phyloP scores from a whole-genome alignment of 2,888 invertebrate species.

The Pammene aurita region DNA sequence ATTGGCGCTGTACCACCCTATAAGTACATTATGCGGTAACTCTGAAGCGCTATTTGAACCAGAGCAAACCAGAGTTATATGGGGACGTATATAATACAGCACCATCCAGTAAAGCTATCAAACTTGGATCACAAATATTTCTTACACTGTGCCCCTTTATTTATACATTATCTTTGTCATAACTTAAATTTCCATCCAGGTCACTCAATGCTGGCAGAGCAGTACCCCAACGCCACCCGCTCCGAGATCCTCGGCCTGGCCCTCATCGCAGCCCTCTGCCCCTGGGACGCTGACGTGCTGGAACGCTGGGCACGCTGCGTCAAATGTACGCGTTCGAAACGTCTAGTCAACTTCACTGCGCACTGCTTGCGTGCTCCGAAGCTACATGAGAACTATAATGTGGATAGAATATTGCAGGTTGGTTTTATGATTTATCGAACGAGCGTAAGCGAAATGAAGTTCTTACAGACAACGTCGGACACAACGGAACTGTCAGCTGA shows the following conservation, averaged over 20 bases:
- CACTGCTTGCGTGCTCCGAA: constrained; percentile 71
- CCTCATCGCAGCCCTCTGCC: constrained; percentile 61
- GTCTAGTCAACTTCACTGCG: constrained; percentile 68
- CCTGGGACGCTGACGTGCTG: constrained; percentile 71
- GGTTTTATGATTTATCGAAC: neutral
- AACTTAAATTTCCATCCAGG: constrained; percentile 54
- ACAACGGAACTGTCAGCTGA: too few relatives aligned
- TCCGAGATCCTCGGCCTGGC: constrained; percentile 67
- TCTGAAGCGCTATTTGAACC: too few relatives aligned
- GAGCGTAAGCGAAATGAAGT: too few relatives aligned
- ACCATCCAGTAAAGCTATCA: too few relatives aligned
- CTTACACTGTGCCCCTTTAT: too few relatives aligned
- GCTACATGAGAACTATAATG: constrained; percentile 70
- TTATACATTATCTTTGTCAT: too few relatives aligned
- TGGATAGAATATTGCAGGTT: constrained; percentile 73
- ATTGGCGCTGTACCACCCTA: too few relatives aligned
- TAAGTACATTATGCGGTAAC: too few relatives aligned
- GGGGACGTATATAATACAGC: too few relatives aligned
- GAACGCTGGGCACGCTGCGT: constrained; percentile 73
- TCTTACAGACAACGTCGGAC: too few relatives aligned
- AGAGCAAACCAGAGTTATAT: too few relatives aligned
- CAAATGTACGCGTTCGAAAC: constrained; percentile 58
- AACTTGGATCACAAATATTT: too few relatives aligned
- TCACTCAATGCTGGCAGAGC: constrained; percentile 76
- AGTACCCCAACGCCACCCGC: constrained; percentile 49